Conservation (phyloP, 2,888 invertebrate genomes). For the Caenorhabditis plicata region DNA sequence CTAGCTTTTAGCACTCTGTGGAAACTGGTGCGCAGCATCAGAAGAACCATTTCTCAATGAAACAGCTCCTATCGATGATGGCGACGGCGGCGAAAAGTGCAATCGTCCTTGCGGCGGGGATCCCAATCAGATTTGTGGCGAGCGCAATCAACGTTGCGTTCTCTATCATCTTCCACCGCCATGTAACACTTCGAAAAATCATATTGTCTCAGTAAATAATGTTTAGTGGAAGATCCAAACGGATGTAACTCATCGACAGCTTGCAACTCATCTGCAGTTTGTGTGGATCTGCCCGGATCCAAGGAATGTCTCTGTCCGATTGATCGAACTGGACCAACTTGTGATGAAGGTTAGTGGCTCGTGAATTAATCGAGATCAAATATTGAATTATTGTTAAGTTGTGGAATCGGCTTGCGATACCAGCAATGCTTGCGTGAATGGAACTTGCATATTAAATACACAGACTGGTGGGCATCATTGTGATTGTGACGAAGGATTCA, state of each 20-base stretch:
- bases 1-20: constrained; percentile 15
- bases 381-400: constrained; percentile 18
- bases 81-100: constrained; percentile 10
- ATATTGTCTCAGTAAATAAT: background rate
- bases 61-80: background rate
- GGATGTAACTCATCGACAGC: background rate
- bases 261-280: constrained; percentile 10
- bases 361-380: too few relatives aligned
- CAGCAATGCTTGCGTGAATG: constrained; percentile 20
- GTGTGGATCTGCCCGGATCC: constrained; percentile 5
- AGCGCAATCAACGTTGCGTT: background rate
- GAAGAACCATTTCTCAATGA: constrained; percentile 2
- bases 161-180: background rate
- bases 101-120: constrained; percentile 7
- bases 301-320: constrained; percentile 13
- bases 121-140: constrained; percentile 12
- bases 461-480: constrained; percentile 11
- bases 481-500: constrained; percentile 3
- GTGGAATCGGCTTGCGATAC: constrained; percentile 10
- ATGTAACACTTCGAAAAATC: background rate
- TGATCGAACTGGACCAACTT: constrained; percentile 7
- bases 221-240: constrained; percentile 12
- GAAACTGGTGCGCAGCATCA: constrained; percentile 14
- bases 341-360: too few relatives aligned
- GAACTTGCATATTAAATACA: constrained; percentile 10